phyloP scores from a whole-genome alignment of 2,888 invertebrate genomes.

The Scrobipalpa costella region DNA sequence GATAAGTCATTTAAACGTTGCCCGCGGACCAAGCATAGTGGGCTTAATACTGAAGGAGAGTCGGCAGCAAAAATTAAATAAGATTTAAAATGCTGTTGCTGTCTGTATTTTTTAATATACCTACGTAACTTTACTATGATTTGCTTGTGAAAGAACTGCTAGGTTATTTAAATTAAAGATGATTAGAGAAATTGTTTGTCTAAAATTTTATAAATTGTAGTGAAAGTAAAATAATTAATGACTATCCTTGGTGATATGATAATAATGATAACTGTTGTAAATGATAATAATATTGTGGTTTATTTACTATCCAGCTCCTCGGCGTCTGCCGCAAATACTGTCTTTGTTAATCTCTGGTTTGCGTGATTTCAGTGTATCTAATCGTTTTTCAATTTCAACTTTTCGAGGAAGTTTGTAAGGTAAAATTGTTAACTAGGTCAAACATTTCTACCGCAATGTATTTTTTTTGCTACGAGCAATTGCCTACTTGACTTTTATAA shows the following conservation, averaged over 20 bases:
- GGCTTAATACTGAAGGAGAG: conserved; percentile 60
- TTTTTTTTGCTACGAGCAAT: conserved; percentile 16
- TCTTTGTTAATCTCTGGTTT: conserved; percentile 17
- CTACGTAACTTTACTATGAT: background rate
- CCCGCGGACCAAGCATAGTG: conserved; percentile 69
- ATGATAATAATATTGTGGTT: background rate
- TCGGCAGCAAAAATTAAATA: conserved; percentile 40
- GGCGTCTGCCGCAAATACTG: conserved; percentile 4
- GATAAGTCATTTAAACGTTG: conserved; percentile 78
- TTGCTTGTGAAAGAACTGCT: background rate
- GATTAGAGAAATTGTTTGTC: background rate
- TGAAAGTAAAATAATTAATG: background rate
- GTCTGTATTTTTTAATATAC: background rate
- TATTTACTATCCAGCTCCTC: background rate
- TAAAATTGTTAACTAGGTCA: conserved; percentile 22
- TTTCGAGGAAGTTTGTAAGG: conserved; percentile 5
- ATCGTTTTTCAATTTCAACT: conserved; percentile 17
- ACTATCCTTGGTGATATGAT: background rate
- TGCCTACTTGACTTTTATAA: conserved; percentile 36
- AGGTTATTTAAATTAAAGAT: background rate
- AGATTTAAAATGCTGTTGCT: conserved; percentile 1
- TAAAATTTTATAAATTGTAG: background rate
- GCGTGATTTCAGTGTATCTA: conserved; percentile 21
- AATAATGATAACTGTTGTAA: background rate
- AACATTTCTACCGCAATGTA: conserved; percentile 17